A percentile compares a stretch with the other conserved stretches of the same genome.
phyloP scores from a whole-genome alignment of 1,140 invertebrate genomes.

The Paraescarpia echinospica region DNA sequence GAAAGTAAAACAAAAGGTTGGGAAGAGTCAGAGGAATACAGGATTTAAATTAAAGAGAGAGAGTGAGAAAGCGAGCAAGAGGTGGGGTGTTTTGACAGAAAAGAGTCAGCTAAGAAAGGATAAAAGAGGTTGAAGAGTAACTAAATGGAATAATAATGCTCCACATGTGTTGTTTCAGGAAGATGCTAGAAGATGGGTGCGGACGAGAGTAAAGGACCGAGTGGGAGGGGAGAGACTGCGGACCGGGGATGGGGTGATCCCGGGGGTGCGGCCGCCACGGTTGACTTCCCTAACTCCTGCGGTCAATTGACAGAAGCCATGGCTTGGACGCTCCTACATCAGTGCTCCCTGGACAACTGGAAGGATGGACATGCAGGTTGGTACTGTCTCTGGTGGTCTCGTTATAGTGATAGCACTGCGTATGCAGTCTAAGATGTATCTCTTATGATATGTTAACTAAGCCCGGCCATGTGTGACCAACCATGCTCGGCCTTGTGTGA shows the following conservation, averaged over 20 bases:
- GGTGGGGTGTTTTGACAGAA: too few relatives aligned
- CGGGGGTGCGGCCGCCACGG: not conserved
- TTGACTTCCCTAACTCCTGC: slow-evolving; percentile 27
- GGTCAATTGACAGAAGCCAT: slow-evolving; percentile 34
- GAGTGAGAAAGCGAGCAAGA: too few relatives aligned
- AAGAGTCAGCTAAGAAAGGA: too few relatives aligned
- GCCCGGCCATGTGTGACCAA: too few relatives aligned
- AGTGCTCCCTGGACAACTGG: slow-evolving; percentile 56
- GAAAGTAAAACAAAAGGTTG: too few relatives aligned
- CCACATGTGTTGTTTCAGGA: not conserved
- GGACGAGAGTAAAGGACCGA: slow-evolving; percentile 19
- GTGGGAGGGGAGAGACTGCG: not conserved
- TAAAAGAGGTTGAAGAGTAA: too few relatives aligned
- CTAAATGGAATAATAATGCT: too few relatives aligned
- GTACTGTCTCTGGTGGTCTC: not conserved
- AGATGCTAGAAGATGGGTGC: slow-evolving; percentile 21
- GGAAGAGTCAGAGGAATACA: too few relatives aligned
- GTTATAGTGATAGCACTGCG: not conserved
- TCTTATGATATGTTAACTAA: too few relatives aligned
- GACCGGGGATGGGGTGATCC: not conserved
- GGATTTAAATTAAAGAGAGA: too few relatives aligned
- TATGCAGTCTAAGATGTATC: too few relatives aligned
- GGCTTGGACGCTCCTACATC: slow-evolving; percentile 52
- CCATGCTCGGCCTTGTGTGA: too few relatives aligned
- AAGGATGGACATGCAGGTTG: slow-evolving; percentile 54